A percentile compares a stretch with the other conserved stretches of the same genome.
Evolutionary conservation across 2,113 vertebrate genomes (phyloP).

Genomic region (Enhydra lutris): DNA sequence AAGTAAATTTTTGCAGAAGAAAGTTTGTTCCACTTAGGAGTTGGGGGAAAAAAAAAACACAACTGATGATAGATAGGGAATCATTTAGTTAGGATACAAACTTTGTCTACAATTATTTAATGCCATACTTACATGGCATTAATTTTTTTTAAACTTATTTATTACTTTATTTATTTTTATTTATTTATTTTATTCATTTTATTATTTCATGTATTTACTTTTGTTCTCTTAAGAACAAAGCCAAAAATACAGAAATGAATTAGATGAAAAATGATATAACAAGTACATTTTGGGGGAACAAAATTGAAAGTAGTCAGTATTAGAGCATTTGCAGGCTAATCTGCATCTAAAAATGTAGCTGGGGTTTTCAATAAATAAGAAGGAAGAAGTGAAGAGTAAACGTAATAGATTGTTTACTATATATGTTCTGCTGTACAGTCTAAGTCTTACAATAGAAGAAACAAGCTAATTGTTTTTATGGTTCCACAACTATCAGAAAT

Average conservation of each 20-base stretch:
- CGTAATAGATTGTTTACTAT: not conserved
- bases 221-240: not conserved
- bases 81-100: not conserved
- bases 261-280: not conserved
- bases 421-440: not conserved
- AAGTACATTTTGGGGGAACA: not conserved
- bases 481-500: not conserved
- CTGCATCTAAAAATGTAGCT: not conserved
- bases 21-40: slow-evolving; percentile 19
- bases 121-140: not conserved
- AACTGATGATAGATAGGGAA: not conserved
- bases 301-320: not conserved
- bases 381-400: not conserved
- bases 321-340: not conserved
- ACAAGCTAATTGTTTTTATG: not conserved
- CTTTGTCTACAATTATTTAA: not conserved
- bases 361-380: not conserved
- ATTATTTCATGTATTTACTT: too few relatives aligned
- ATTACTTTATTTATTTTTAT: too few relatives aligned
- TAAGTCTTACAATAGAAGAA: not conserved
- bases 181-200: too few relatives aligned
- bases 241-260: not conserved
- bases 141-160: too few relatives aligned
- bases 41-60: not conserved
- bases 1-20: not conserved